Evolutionary conservation across 2,113 vertebrate species (phyloP).

Genomic region (Nipponia nippon): DNA sequence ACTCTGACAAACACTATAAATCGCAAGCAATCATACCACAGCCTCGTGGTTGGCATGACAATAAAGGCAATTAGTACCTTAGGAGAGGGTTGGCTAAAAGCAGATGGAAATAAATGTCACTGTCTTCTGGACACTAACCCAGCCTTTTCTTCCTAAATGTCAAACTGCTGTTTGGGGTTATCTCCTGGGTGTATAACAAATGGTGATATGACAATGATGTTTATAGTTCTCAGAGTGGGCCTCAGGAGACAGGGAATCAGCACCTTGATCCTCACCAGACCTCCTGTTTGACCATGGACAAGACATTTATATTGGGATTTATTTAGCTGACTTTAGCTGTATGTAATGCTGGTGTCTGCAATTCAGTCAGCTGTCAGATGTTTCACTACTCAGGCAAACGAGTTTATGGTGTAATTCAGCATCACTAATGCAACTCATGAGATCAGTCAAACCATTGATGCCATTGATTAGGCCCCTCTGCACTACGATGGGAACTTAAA

Average conservation of each 20-base stretch:
- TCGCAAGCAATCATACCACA: background rate
- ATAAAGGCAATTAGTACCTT: slow-evolving; percentile 33
- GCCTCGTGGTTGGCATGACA: slow-evolving; percentile 15
- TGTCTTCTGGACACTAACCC: background rate
- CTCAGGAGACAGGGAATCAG: background rate
- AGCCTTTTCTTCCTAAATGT: slow-evolving; percentile 34
- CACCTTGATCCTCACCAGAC: slow-evolving; percentile 25
- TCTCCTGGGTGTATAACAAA: background rate
- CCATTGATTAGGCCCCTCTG: background rate
- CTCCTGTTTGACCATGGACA: background rate
- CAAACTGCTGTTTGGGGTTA: slow-evolving; percentile 3
- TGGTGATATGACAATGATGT: background rate
- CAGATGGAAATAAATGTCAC: slow-evolving; percentile 13
- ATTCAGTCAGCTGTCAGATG: background rate
- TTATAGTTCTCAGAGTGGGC: background rate
- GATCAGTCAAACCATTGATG: background rate
- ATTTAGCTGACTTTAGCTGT: background rate
- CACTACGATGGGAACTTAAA: background rate
- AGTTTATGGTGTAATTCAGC: background rate
- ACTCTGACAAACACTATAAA: background rate
- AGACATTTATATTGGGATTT: background rate
- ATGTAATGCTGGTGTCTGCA: background rate
- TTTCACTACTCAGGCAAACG: background rate
- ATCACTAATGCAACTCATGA: background rate
- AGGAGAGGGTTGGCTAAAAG: background rate